Evolutionary conservation across 2,113 vertebrate genomes (phyloP).

Genomic region (Datnioides undecimradiatus): DNA sequence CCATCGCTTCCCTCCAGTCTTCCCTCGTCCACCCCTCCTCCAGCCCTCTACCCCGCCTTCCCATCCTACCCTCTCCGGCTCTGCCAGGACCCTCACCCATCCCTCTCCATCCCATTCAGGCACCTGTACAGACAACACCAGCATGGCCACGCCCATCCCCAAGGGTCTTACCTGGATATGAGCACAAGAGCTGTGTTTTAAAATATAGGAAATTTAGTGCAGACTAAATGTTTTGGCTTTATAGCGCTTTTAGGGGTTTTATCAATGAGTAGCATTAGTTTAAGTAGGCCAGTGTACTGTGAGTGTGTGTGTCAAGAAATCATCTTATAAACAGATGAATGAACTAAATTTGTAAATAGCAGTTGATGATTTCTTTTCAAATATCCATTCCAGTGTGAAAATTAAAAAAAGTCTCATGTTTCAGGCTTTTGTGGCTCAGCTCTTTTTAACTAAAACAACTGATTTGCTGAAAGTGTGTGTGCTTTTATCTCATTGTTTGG

Average conservation of each 20-base stretch:
- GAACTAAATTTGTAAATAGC: slow-evolving; percentile 61
- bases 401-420: slow-evolving; percentile 30
- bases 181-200: slow-evolving; percentile 74
- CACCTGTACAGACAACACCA: slow-evolving; percentile 83
- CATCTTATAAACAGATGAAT: not conserved
- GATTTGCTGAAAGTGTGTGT: not conserved
- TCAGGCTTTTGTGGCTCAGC: slow-evolving; percentile 4
- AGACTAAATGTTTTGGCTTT: slow-evolving; percentile 5
- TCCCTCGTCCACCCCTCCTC: slow-evolving; percentile 62
- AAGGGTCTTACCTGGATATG: slow-evolving; percentile 81
- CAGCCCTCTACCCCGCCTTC: slow-evolving; percentile 78
- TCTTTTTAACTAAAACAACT: not conserved
- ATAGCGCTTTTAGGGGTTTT: slow-evolving; percentile 61
- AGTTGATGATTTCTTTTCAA: slow-evolving; percentile 39
- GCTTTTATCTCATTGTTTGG: not conserved
- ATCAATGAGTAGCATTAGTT: slow-evolving; percentile 47
- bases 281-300: not conserved
- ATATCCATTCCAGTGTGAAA: slow-evolving; percentile 60
- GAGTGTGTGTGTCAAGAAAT: slow-evolving; percentile 9
- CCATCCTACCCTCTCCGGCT: slow-evolving; percentile 82
- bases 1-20: slow-evolving; percentile 59
- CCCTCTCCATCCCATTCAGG: slow-evolving; percentile 82
- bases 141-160: slow-evolving; percentile 74
- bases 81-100: slow-evolving; percentile 80
- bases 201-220: not conserved